Conservation (phyloP, 2,113 vertebrate genomes). For the Peromyscus leucopus region DNA sequence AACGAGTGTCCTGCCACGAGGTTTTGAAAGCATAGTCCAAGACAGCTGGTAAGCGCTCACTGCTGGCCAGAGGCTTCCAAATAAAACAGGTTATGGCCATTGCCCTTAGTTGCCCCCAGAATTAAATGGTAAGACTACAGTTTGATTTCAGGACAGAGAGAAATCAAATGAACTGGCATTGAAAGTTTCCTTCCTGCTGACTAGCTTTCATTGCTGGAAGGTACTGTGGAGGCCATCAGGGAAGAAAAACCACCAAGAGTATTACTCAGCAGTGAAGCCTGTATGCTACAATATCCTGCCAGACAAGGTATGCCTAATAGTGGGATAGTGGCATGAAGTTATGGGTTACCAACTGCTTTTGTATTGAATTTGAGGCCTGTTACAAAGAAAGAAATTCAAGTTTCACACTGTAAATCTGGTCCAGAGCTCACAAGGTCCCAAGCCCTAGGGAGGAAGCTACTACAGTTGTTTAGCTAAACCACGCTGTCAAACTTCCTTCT, state of each 20-base stretch:
- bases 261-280: background rate
- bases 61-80: background rate
- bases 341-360: background rate
- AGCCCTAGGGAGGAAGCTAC: background rate
- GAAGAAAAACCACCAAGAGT: background rate
- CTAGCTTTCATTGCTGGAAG: background rate
- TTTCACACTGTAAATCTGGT: background rate
- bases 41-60: background rate
- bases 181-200: background rate
- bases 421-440: background rate
- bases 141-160: background rate
- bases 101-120: background rate
- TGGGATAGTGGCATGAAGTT: background rate
- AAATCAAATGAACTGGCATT: background rate
- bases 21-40: background rate
- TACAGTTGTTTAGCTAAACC: background rate
- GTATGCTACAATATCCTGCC: background rate
- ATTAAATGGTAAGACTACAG: background rate
- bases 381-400: background rate
- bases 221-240: no score
- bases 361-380: background rate
- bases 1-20: background rate
- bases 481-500: background rate
- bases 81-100: background rate
- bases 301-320: background rate